Conservation (phyloP, 2,113 vertebrate genomes). For the Prunella fulvescens region DNA sequence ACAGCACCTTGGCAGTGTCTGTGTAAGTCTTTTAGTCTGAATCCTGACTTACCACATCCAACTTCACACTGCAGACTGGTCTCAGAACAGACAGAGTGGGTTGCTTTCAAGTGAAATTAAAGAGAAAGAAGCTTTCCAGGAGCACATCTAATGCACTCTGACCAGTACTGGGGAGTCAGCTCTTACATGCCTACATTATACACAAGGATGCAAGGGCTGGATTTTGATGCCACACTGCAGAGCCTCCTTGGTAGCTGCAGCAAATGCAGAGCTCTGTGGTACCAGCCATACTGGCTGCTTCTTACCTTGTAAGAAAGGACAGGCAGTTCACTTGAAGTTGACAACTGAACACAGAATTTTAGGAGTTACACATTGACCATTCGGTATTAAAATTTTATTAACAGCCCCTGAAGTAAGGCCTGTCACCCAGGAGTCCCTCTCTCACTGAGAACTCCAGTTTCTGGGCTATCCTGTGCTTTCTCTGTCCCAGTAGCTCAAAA, state of each 20-base stretch:
- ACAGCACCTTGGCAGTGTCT: neutral
- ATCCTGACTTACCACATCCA: neutral
- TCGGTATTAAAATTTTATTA: neutral
- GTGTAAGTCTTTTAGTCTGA: neutral
- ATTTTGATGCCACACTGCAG: neutral
- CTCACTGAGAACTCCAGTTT: neutral
- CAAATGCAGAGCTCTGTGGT: neutral
- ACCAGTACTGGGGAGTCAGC: neutral
- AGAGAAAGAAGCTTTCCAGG: neutral
- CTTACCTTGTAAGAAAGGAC: neutral
- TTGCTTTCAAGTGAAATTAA: neutral
- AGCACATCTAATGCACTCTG: neutral
- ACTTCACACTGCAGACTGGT: fast-evolving
- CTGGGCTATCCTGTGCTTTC: neutral
- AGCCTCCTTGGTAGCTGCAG: neutral
- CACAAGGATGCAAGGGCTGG: neutral
- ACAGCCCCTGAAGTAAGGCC: neutral
- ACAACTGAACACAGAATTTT: neutral
- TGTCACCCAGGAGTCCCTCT: neutral
- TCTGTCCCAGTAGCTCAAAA: neutral
- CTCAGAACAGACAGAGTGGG: neutral
- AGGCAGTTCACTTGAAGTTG: neutral
- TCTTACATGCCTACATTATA: neutral
- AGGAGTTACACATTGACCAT: neutral
- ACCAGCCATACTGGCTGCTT: neutral